A percentile compares a stretch with the other conserved stretches of the same genome.
Conservation (phyloP, 2,888 invertebrate genomes). For the Acleris laterana region DNA sequence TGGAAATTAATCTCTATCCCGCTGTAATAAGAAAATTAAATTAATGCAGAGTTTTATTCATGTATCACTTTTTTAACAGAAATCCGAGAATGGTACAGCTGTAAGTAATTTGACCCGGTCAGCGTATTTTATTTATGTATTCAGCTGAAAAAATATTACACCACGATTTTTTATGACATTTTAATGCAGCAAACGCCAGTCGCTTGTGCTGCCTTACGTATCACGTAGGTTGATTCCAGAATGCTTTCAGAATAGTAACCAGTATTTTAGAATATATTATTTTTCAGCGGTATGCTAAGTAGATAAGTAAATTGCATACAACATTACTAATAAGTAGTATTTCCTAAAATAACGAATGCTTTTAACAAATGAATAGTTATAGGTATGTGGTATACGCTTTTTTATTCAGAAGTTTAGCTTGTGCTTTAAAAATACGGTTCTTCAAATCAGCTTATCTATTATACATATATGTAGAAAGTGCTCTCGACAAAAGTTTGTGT, state of each 20-base stretch:
- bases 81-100: conserved; percentile 30
- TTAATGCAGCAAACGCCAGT: conserved; percentile 2
- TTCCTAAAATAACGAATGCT: too few species aligned
- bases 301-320: too few species aligned
- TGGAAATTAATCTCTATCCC: conserved; percentile 18
- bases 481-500: too few species aligned
- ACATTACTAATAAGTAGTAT: too few species aligned
- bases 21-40: conserved; percentile 16
- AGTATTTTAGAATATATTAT: not conserved
- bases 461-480: too few species aligned
- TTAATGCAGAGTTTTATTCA: conserved; percentile 4
- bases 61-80: conserved; percentile 27
- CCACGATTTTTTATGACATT: conserved; percentile 2
- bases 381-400: too few species aligned
- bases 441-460: too few species aligned
- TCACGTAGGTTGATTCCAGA: not conserved
- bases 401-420: too few species aligned
- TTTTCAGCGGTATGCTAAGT: not conserved
- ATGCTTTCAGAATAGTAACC: not conserved
- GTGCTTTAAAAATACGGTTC: too few species aligned
- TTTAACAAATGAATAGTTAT: too few species aligned
- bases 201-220: conserved; percentile 6
- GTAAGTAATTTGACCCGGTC: conserved; percentile 25
- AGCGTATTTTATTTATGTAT: conserved; percentile 18
- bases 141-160: conserved; percentile 7